phyloP scores from a whole-genome alignment of 2,888 invertebrate genomes.

The Melanostoma scalare region DNA sequence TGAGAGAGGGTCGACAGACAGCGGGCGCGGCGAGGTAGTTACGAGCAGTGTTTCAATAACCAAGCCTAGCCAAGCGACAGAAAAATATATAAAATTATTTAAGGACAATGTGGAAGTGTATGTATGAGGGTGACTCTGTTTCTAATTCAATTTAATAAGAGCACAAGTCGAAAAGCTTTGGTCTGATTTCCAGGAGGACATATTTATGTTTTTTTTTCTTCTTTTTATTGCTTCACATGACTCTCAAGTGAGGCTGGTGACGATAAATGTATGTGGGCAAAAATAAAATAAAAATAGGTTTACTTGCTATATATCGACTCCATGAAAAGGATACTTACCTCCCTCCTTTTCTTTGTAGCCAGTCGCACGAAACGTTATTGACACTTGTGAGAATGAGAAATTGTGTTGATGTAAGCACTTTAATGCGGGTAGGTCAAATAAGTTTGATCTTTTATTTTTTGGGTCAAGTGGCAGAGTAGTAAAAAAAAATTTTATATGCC shows the following conservation, averaged over 20 bases:
- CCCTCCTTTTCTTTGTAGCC: conserved; percentile 2
- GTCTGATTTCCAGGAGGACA: conserved; percentile 31
- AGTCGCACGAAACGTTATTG: conserved; percentile 54
- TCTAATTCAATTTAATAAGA: conserved; percentile 68
- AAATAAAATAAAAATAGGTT: conserved; percentile 23
- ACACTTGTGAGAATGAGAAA: conserved; percentile 67
- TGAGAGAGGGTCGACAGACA: conserved; percentile 12
- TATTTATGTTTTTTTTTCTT: conserved; percentile 13
- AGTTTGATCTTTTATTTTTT: conserved; percentile 53
- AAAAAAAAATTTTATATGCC: conserved; percentile 11
- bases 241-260: conserved; percentile 44
- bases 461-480: conserved; percentile 44
- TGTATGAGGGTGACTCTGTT: conserved; percentile 35
- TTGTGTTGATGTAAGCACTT: conserved; percentile 67
- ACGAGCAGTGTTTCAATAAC: not conserved
- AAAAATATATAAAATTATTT: conserved; percentile 64
- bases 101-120: conserved; percentile 55
- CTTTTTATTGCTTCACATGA: conserved; percentile 38
- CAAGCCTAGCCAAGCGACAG: conserved; percentile 1
- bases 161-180: conserved; percentile 42
- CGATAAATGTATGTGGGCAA: conserved; percentile 31
- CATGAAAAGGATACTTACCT: conserved; percentile 8
- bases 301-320: conserved; percentile 36
- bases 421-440: conserved; percentile 60
- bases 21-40: not conserved